These are phyloP conservation scores for Brachyopa scutellaris DNA, from an alignment of 2,888 invertebrate genomes.

Conservation along the genomic window DNA sequence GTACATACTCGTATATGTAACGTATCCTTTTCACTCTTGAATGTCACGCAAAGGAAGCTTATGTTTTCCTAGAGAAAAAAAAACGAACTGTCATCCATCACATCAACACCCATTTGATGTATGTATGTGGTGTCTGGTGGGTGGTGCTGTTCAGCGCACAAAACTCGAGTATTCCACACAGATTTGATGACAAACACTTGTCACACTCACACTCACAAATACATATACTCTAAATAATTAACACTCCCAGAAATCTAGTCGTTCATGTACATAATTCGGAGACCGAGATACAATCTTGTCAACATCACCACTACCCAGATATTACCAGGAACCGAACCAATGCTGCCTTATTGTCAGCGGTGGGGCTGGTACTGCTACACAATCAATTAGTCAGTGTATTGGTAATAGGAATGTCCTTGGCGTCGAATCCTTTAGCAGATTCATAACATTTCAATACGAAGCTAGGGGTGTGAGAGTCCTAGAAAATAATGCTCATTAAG, in stretches of 20 bases:
- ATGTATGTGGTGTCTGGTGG: background rate
- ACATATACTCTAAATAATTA: constrained; percentile 38
- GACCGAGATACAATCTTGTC: constrained; percentile 35
- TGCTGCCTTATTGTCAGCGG: background rate
- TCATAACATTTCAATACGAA: constrained; percentile 41
- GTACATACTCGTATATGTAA: too few relatives aligned
- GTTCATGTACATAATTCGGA: constrained; percentile 20
- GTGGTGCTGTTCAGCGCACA: constrained; percentile 7
- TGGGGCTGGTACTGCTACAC: background rate
- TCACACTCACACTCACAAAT: constrained; percentile 23
- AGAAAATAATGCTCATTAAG: constrained; percentile 12
- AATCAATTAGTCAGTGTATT: constrained; percentile 1
- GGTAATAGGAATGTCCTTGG: constrained; percentile 40
- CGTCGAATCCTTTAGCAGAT: constrained; percentile 6
- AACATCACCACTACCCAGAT: background rate
- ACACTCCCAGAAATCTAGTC: constrained; percentile 1
- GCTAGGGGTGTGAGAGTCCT: constrained; percentile 8
- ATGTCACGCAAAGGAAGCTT: constrained; percentile 39
- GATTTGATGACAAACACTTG: constrained; percentile 60
- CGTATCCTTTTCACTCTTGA: constrained; percentile 33
- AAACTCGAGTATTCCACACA: constrained; percentile 56
- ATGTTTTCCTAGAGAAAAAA: background rate
- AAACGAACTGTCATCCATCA: constrained; percentile 48
- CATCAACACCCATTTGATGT: constrained; percentile 34
- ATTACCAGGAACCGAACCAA: background rate